Base-by-base conservation (phyloP, 2,797 vertebrate genomes). In the Loris lydekkerianus region DNA sequence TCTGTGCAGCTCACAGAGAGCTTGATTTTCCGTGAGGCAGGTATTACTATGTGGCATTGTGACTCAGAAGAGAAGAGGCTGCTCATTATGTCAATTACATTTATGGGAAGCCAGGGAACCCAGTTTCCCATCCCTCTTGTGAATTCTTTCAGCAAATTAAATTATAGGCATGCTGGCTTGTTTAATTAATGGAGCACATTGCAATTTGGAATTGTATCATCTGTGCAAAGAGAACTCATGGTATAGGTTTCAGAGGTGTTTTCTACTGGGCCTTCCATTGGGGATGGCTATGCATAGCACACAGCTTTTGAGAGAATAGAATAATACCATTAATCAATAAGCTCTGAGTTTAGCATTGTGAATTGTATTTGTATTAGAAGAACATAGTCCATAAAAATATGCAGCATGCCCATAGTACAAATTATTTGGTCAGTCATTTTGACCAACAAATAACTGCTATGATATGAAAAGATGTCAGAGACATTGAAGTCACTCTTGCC, bases 181-280 rank as follows among this genome's bases (percentile, higher is more conserved):
- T 96, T 97, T 97, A 97, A 98, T 98, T 97, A 97, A 97, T 96
- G 92, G 96, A 98, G 90, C 92, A 65, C 87, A 92, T 94, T 96
- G 86, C 92, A 91, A 91, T 80, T 96, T 78, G 76, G 96, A 96
- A 75, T 91, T 65, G 20, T 78, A 81, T 84, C 25, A 2, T 92
- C 78, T 61, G 37, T 27, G 40, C 37, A 27, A 20, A 61, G 93
- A 94, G 78, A 92, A 94, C 86, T 81, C 91, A 92, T 77, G 5
- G 13, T 49, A 69, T 91, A 25, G 20, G 56, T 63, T 49, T 78
- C 25, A 27, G 72, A 63, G 43, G 60, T 27, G 27, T 83, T 84
- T 96, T 95, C 34, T 20, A 5, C 31, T 90, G 73, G 61, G 40
- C 43, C 17, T 94, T 73, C 67, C 75, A 76, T 92, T 31, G 17